A percentile compares a stretch with the other conserved stretches of the same genome.
phyloP scores from a whole-genome alignment of 64 coral and sea anemone genomes.

The Cladopsammia gracilis region DNA sequence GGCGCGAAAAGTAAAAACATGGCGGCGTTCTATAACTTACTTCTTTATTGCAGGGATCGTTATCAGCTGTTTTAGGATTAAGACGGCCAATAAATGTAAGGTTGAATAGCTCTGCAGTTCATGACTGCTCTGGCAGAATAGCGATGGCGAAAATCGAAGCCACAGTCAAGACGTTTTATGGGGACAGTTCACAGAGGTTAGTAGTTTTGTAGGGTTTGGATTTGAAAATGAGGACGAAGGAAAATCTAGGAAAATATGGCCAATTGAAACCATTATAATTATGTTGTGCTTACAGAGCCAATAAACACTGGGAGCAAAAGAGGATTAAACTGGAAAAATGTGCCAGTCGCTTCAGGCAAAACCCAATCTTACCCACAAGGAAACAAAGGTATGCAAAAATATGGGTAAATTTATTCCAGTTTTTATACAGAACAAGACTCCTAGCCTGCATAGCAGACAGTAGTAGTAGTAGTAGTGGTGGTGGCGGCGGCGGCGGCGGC shows the following conservation, averaged over 20 bases:
- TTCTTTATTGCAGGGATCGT: not conserved
- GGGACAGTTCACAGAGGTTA: not conserved
- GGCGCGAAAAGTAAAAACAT: conserved; percentile 16
- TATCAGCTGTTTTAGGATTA: too few species aligned
- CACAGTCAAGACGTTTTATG: conserved; percentile 4
- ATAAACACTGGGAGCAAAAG: conserved; percentile 17
- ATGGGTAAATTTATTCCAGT: too few species aligned
- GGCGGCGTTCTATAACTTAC: not conserved
- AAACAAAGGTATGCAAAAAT: conserved; percentile 7
- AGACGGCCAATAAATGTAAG: too few species aligned
- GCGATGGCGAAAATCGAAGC: not conserved
- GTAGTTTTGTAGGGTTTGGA: too few species aligned
- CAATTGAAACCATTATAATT: not conserved
- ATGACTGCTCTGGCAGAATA: not conserved
- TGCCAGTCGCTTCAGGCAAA: conserved; percentile 4
- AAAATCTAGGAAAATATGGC: too few species aligned
- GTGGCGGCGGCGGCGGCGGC: too few species aligned
- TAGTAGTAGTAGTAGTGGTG: too few species aligned
- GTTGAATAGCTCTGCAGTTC: not conserved
- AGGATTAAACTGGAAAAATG: conserved; percentile 27
- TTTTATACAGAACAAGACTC: too few species aligned
- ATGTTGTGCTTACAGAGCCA: not conserved
- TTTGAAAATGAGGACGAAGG: too few species aligned
- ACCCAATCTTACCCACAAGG: not conserved
- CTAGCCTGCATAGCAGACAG: too few species aligned